phyloP scores from a whole-genome alignment of 2,113 vertebrate species.

The Leucoraja erinaceus region DNA sequence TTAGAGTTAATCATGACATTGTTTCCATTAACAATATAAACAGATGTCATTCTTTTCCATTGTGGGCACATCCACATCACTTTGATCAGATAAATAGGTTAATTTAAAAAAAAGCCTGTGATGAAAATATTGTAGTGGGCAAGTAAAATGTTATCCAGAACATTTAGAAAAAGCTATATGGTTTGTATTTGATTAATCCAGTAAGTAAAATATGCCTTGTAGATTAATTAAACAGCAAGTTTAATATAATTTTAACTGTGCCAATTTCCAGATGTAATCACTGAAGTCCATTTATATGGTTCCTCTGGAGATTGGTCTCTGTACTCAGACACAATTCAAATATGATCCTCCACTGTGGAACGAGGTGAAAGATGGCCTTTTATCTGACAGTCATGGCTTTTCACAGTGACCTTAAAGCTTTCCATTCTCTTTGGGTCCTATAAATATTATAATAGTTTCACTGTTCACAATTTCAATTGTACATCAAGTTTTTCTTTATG shows the following conservation, averaged over 20 bases:
- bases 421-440: not conserved
- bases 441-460: not conserved
- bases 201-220: not conserved
- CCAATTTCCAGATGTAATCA: not conserved
- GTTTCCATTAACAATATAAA: not conserved
- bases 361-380: not conserved
- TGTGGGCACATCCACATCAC: not conserved
- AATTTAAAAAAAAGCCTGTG: not conserved
- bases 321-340: not conserved
- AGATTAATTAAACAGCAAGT: not conserved
- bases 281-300: not conserved
- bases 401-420: not conserved
- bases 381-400: slow-evolving; percentile 24
- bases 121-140: not conserved
- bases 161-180: not conserved
- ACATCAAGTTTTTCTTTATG: not conserved
- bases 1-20: not conserved
- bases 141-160: not conserved
- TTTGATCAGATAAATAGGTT: not conserved
- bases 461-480: not conserved
- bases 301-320: not conserved
- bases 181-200: not conserved
- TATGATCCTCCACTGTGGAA: not conserved
- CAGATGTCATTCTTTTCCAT: not conserved
- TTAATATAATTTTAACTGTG: not conserved